Evolutionary conservation across 2,113 vertebrate genomes (phyloP).

Genomic region (Meleagris gallopavo): DNA sequence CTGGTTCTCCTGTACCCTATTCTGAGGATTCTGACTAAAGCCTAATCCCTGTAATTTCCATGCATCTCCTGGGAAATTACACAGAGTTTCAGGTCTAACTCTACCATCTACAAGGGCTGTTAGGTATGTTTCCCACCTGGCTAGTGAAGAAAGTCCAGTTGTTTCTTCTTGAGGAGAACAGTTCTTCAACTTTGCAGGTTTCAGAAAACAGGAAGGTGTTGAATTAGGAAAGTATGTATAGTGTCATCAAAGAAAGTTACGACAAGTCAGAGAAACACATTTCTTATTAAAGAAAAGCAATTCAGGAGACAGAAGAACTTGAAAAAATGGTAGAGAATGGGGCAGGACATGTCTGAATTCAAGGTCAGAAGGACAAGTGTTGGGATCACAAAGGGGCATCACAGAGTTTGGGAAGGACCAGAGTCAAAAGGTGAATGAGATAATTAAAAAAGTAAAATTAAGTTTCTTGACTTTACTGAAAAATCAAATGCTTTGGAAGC

Average conservation of each 20-base stretch:
- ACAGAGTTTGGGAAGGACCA: neutral
- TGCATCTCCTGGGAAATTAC: neutral
- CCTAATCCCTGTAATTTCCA: neutral
- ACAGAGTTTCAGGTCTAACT: neutral
- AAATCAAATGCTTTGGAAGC: neutral
- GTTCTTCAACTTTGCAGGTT: neutral
- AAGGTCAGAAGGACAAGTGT: neutral
- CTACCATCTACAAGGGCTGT: neutral
- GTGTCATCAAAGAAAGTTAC: neutral
- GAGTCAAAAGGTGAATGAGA: neutral
- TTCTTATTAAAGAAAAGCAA: neutral
- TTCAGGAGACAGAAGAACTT: neutral
- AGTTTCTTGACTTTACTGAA: neutral
- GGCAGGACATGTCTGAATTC: neutral
- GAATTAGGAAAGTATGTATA: neutral
- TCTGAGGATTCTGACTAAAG: neutral
- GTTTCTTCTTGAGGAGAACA: fast-evolving
- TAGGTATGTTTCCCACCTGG: neutral
- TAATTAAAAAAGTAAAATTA: neutral
- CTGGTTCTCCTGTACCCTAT: neutral
- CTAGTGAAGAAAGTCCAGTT: neutral
- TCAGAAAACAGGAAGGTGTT: neutral
- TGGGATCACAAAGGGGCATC: neutral
- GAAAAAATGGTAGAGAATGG: neutral
- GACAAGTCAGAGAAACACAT: neutral